A percentile compares a stretch with the other conserved stretches of the same genome.
Evolutionary conservation across 2,888 invertebrate genomes (phyloP).

Genomic region (Reticulitermes lucifugus): DNA sequence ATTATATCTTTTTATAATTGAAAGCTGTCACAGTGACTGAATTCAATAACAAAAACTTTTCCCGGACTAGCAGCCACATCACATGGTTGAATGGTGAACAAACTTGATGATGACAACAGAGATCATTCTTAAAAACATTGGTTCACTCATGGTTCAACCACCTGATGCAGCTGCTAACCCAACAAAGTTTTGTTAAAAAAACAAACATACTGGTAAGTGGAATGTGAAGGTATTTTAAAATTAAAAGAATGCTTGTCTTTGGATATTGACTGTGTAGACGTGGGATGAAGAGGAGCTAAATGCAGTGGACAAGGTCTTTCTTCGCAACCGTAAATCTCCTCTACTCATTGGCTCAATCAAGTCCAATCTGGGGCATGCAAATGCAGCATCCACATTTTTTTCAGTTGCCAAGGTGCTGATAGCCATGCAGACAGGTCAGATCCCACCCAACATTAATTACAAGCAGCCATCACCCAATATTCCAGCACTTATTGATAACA

Average conservation of each 20-base stretch:
- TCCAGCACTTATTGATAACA: conserved; percentile 54
- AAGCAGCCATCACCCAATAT: conserved; percentile 54
- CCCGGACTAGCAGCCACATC: no score
- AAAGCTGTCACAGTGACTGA: no score
- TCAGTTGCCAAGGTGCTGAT: conserved; percentile 64
- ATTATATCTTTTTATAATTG: no score
- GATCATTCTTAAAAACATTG: no score
- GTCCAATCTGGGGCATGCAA: conserved; percentile 72
- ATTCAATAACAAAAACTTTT: no score
- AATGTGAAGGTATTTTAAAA: no score
- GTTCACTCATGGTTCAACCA: no score
- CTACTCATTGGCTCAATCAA: conserved; percentile 72
- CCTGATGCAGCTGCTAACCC: no score
- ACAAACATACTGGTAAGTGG: no score
- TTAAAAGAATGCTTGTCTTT: background rate
- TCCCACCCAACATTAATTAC: conserved; percentile 58
- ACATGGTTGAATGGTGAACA: no score
- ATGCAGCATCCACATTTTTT: conserved; percentile 64
- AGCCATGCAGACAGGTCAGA: conserved; percentile 56
- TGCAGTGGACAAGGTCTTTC: conserved; percentile 65
- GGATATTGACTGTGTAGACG: conserved; percentile 23
- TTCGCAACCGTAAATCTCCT: conserved; percentile 65
- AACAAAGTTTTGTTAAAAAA: no score
- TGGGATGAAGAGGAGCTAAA: conserved; percentile 70
- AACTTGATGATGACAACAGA: no score